Conservation (phyloP, 2,797 vertebrate genomes). For the Varecia variegata region DNA sequence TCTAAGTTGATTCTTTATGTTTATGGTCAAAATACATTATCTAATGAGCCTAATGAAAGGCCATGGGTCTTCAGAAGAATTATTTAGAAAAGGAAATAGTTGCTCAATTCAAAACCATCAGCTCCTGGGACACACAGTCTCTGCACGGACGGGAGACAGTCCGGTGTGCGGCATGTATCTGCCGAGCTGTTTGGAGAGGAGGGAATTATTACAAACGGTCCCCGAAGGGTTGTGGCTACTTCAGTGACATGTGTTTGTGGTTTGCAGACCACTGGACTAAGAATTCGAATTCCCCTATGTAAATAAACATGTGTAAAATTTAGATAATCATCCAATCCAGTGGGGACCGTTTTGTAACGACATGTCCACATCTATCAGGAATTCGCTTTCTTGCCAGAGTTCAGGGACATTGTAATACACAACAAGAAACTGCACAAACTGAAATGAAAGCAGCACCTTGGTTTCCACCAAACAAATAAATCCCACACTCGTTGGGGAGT, state of each 20-base stretch:
- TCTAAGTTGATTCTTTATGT: neutral
- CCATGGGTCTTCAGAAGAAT: neutral
- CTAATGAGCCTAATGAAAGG: neutral
- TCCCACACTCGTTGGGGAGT: neutral
- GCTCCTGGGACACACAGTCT: conserved; percentile 16
- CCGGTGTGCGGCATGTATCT: neutral
- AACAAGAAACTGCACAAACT: neutral
- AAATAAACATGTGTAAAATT: neutral
- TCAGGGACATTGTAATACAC: neutral
- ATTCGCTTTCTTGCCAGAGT: conserved; percentile 62
- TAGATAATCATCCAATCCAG: neutral
- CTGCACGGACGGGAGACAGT: neutral
- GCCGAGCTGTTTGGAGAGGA: neutral
- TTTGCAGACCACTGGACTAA: conserved; percentile 43
- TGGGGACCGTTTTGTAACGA: conserved; percentile 21
- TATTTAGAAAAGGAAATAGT: conserved; percentile 20
- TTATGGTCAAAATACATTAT: neutral
- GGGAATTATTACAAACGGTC: conserved; percentile 45
- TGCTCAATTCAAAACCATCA: neutral
- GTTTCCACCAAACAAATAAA: conserved; percentile 4
- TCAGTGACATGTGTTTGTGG: conserved; percentile 68
- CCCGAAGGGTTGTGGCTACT: conserved; percentile 41
- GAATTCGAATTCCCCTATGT: conserved; percentile 40
- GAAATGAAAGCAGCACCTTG: neutral
- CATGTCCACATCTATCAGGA: conserved; percentile 35